These are phyloP conservation scores for Xenopus borealis DNA, from an alignment of 2,113 vertebrate genomes.

Conservation along the genomic window DNA sequence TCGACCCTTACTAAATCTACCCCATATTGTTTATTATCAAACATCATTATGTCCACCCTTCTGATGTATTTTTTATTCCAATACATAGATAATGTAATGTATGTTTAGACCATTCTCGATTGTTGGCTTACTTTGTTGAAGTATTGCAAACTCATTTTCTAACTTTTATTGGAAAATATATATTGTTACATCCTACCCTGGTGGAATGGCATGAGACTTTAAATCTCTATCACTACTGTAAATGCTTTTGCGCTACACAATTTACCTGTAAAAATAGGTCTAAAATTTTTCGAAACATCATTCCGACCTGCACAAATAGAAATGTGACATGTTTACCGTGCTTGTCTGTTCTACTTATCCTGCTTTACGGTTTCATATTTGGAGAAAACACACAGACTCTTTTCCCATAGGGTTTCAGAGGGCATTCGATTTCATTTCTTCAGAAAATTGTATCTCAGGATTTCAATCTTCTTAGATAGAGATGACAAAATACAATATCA, in stretches of 20 bases:
- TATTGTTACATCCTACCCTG: neutral
- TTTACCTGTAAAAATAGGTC: constrained; percentile 71
- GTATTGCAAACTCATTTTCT: constrained; percentile 58
- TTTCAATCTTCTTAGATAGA: constrained; percentile 98
- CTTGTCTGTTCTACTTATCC: constrained; percentile 92
- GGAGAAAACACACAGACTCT: constrained; percentile 82
- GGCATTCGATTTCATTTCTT: constrained; percentile 97
- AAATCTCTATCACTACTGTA: constrained; percentile 15
- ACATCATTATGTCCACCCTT: too few species aligned
- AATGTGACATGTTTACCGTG: constrained; percentile 76
- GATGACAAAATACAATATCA: constrained; percentile 99
- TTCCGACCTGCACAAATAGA: constrained; percentile 64
- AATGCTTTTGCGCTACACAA: constrained; percentile 37
- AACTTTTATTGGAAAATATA: constrained; percentile 57
- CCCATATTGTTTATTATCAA: too few species aligned
- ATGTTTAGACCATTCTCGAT: too few species aligned
- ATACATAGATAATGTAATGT: too few species aligned
- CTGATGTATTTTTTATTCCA: too few species aligned
- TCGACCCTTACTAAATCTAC: too few species aligned
- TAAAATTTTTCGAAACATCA: constrained; percentile 67
- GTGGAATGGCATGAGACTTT: neutral
- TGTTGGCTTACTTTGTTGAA: constrained; percentile 8
- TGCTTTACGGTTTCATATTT: constrained; percentile 89
- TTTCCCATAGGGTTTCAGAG: constrained; percentile 94
- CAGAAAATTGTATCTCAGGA: constrained; percentile 99